A percentile compares a stretch with the other conserved stretches of the same genome.
These are phyloP conservation scores for Baccha elongata DNA, from an alignment of 2,888 invertebrate genomes.

Conservation along the genomic window DNA sequence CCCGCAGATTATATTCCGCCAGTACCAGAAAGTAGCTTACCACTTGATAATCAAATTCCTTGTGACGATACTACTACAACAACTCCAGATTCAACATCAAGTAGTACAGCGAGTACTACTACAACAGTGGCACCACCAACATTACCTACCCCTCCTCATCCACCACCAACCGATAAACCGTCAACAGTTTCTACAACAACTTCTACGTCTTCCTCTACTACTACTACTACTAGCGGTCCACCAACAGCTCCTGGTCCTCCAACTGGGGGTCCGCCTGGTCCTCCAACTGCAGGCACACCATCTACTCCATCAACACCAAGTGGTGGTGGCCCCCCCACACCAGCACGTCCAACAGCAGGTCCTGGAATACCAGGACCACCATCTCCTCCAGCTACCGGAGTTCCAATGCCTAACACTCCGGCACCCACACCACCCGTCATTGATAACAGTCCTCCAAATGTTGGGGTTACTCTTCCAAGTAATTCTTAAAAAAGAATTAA, in stretches of 20 bases:
- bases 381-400: slow-evolving; percentile 43
- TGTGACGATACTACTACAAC: background rate
- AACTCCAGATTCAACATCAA: background rate
- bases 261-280: background rate
- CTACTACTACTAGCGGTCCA: background rate
- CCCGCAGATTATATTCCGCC: slow-evolving; percentile 78
- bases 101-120: background rate
- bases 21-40: slow-evolving; percentile 77
- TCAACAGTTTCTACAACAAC: background rate
- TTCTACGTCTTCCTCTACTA: background rate
- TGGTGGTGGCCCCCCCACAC: slow-evolving; percentile 65
- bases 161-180: background rate
- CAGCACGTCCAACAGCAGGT: slow-evolving; percentile 59
- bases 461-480: slow-evolving; percentile 11
- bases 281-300: slow-evolving; percentile 47
- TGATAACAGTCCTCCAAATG: slow-evolving; percentile 70
- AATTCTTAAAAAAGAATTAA: background rate
- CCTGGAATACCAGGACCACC: slow-evolving; percentile 65
- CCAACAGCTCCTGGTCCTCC: background rate
- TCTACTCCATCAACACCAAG: too few species aligned
- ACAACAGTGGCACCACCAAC: slow-evolving; percentile 27
- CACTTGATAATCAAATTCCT: slow-evolving; percentile 72
- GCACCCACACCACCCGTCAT: slow-evolving; percentile 74
- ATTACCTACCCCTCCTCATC: slow-evolving; percentile 49
- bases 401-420: slow-evolving; percentile 75